These are phyloP conservation scores for Clistopyga incitator DNA, from an alignment of 2,888 invertebrate genomes.

Conservation along the genomic window DNA sequence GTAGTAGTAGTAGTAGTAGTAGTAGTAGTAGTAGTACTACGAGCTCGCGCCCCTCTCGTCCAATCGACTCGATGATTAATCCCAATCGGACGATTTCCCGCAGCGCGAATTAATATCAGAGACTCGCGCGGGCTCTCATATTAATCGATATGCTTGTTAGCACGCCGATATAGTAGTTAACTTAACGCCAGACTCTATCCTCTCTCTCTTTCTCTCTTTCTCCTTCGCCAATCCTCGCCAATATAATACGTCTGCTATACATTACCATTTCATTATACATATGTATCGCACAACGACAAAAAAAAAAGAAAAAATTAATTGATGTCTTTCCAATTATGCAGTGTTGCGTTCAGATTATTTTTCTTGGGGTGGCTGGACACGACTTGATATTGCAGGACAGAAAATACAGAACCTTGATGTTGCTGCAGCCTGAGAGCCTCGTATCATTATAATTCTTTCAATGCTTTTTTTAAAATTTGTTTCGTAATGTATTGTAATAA, in stretches of 20 bases:
- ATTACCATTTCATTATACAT: not conserved
- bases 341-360: constrained; percentile 1
- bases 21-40: constrained; percentile 32
- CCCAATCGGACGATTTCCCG: constrained; percentile 70
- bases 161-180: constrained; percentile 61
- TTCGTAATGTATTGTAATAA: too few species aligned
- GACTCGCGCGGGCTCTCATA: constrained; percentile 61
- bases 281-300: not conserved
- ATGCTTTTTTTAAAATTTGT: too few species aligned
- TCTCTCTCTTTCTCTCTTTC: not conserved
- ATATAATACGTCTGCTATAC: constrained; percentile 30
- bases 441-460: too few species aligned
- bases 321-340: not conserved
- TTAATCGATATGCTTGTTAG: constrained; percentile 73
- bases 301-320: constrained; percentile 7
- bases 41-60: constrained; percentile 42
- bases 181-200: constrained; percentile 46
- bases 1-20: constrained; percentile 28
- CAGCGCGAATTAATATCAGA: constrained; percentile 71
- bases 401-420: too few species aligned
- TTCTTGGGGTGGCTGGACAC: not conserved
- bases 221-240: constrained; percentile 11
- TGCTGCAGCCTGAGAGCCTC: too few species aligned
- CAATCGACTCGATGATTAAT: constrained; percentile 71
- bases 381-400: too few species aligned